A percentile compares a stretch with the other conserved stretches of the same genome.
phyloP scores from a whole-genome alignment of 2,797 vertebrate genomes.

The Mallotus villosus region DNA sequence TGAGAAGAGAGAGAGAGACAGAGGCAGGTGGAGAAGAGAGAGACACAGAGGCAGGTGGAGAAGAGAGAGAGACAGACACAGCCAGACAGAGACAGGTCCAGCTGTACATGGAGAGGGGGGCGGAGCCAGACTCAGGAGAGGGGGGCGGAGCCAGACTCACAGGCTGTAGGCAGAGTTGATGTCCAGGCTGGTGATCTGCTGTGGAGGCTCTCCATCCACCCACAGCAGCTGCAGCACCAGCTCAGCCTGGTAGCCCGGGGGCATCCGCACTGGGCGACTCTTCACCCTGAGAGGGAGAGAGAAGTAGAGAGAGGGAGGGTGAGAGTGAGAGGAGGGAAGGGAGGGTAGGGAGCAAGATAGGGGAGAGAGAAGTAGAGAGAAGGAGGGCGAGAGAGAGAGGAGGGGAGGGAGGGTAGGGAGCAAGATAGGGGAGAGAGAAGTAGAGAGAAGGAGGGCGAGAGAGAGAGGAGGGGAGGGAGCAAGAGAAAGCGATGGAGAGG shows the following conservation, averaged over 20 bases:
- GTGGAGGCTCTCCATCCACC: conserved; percentile 94
- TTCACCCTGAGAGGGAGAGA: conserved; percentile 80
- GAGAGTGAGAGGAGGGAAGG: neutral
- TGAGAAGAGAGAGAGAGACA: neutral
- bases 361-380: neutral
- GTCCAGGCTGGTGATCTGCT: conserved; percentile 93
- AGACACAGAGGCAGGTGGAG: neutral
- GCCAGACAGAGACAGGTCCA: neutral
- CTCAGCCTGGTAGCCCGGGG: conserved; percentile 94
- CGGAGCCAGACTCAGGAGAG: neutral
- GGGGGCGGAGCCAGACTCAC: conserved; percentile 75
- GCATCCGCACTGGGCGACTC: conserved; percentile 84
- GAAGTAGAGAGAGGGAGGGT: neutral
- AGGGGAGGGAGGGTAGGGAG: too few relatives aligned
- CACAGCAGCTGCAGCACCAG: conserved; percentile 92
- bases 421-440: too few relatives aligned
- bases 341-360: neutral
- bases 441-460: too few relatives aligned
- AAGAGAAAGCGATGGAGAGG: neutral
- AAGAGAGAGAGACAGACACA: neutral
- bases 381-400: neutral
- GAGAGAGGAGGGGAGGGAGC: neutral
- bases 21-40: too few relatives aligned
- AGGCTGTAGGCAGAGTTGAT: conserved; percentile 95
- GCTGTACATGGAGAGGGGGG: neutral